Evolutionary conservation across 2,888 invertebrate species (phyloP).

Genomic region (Drosophila fungiperda): DNA sequence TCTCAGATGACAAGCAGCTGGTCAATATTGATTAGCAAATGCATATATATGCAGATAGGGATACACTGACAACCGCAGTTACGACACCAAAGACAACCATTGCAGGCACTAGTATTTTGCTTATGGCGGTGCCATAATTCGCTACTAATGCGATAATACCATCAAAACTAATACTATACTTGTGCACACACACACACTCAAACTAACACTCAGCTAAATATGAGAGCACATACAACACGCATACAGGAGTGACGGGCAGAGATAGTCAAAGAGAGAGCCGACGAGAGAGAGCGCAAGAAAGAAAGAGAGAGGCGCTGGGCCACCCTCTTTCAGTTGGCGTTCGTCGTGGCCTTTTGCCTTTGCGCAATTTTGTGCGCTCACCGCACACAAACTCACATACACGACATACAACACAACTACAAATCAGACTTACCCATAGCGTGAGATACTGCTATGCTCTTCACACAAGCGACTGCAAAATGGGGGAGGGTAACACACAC

Average conservation of each 20-base stretch:
- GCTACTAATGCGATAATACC: slow-evolving; percentile 70
- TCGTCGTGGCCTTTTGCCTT: slow-evolving; percentile 60
- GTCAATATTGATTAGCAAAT: slow-evolving; percentile 69
- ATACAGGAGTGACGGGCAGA: slow-evolving; percentile 35
- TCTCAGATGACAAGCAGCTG: slow-evolving; percentile 62
- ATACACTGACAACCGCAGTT: slow-evolving; percentile 11
- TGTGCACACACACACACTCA: slow-evolving; percentile 21
- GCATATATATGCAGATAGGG: slow-evolving; percentile 22
- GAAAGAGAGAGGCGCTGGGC: slow-evolving; percentile 37
- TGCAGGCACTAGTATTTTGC: slow-evolving; percentile 29
- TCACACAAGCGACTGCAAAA: slow-evolving; percentile 76
- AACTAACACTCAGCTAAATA: slow-evolving; percentile 14
- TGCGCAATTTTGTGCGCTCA: slow-evolving; percentile 69
- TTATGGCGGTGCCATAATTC: slow-evolving; percentile 56
- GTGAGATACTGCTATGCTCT: slow-evolving; percentile 77
- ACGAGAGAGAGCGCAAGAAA: slow-evolving; percentile 26
- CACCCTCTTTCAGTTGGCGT: slow-evolving; percentile 69
- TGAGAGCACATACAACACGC: slow-evolving; percentile 38
- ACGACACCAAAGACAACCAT: slow-evolving; percentile 3
- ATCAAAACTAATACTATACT: slow-evolving; percentile 53
- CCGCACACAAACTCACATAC: slow-evolving; percentile 34
- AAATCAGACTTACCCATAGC: slow-evolving; percentile 75
- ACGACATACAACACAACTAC: slow-evolving; percentile 55
- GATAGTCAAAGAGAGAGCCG: slow-evolving; percentile 17
- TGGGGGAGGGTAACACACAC: slow-evolving; percentile 73